A percentile compares a stretch with the other conserved stretches of the same genome.
Evolutionary conservation across 2,888 invertebrate genomes (phyloP).

Genomic region (Lepidochrysops patricia): DNA sequence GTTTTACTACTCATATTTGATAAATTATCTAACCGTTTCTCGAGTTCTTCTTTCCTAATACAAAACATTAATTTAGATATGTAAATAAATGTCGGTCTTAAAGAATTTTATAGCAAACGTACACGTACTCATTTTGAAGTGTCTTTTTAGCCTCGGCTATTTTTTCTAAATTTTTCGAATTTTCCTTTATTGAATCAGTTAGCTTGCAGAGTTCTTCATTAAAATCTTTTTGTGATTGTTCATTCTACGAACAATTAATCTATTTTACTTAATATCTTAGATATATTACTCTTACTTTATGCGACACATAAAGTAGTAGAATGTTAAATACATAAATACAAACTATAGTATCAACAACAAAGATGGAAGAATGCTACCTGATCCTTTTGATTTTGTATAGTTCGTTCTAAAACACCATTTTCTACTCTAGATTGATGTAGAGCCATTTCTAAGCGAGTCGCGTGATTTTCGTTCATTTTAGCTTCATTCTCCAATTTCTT

Average conservation of each 20-base stretch:
- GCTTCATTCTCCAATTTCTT: conserved; percentile 43
- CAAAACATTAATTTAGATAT: too few species aligned
- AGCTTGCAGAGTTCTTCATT: conserved; percentile 48
- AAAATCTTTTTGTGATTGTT: conserved; percentile 44
- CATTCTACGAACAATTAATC: conserved; percentile 44
- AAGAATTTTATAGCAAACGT: neutral
- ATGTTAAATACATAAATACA: too few species aligned
- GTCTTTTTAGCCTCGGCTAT: conserved; percentile 51
- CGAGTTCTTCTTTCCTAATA: conserved; percentile 54
- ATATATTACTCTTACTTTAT: too few species aligned
- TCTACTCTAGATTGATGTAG: conserved; percentile 42
- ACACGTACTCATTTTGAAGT: conserved; percentile 49
- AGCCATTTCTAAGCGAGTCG: conserved; percentile 40
- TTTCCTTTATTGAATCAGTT: conserved; percentile 48
- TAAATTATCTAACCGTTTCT: conserved; percentile 43
- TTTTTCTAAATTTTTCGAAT: conserved; percentile 49
- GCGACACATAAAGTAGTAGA: too few species aligned
- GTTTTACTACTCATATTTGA: conserved; percentile 47
- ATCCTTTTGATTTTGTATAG: conserved; percentile 43
- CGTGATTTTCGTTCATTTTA: conserved; percentile 41
- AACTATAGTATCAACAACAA: neutral
- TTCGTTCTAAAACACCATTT: conserved; percentile 39
- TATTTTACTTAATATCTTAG: too few species aligned
- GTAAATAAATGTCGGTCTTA: neutral
- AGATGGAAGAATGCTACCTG: conserved; percentile 35